Base-by-base conservation (phyloP, 2,113 vertebrate species). In the Eonycteris spelaea region DNA sequence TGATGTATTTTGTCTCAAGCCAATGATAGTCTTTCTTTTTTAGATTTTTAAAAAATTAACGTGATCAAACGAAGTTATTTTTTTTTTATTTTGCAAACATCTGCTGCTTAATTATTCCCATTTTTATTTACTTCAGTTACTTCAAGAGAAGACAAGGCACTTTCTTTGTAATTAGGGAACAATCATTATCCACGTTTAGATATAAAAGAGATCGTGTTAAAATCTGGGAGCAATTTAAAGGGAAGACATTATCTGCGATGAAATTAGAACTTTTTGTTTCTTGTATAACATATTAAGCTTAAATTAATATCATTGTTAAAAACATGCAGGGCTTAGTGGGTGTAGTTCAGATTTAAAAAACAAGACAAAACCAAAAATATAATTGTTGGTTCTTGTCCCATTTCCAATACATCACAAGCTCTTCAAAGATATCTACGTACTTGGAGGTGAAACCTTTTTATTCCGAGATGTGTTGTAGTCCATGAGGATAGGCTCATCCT, bases 31-130 rank as follows among this genome's bases (percentile, higher is more conserved):
- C 8, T n/a, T 53, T 88, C 51, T 65, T 90, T 75, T 43, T 90
- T 48, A 59, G 8, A 35, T 48, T 85, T 80, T 79, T n/a, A 67
- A 74, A 8, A 14, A 63, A 48, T 74, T 88, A 18, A 33, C 24
- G 75, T 86, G 33, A 86, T 94, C n/a, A 86, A 70, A 67, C 21
- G 86, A 65, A 73, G 82, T n/a, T 43, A 40, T 61, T 53, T 65
- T 38, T 78, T 79, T 67, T 40, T 40, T 3, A 79, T 65, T 94
- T 77, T 75, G 26, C 45, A 73, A 91, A 95, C 82, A 97, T 82
- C 78, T 96, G 86, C 40, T 86, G 19, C 51, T 78, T 92, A 91
- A 84, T 92, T 91, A 65, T 94, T 86, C 35, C 21, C 59, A 55
- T 57, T 74, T 85, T 82, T 83, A 73, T 96, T 63, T 86, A 85